Evolutionary conservation across 2,888 invertebrate species (phyloP).

Genomic region (Achlya flavicornis): DNA sequence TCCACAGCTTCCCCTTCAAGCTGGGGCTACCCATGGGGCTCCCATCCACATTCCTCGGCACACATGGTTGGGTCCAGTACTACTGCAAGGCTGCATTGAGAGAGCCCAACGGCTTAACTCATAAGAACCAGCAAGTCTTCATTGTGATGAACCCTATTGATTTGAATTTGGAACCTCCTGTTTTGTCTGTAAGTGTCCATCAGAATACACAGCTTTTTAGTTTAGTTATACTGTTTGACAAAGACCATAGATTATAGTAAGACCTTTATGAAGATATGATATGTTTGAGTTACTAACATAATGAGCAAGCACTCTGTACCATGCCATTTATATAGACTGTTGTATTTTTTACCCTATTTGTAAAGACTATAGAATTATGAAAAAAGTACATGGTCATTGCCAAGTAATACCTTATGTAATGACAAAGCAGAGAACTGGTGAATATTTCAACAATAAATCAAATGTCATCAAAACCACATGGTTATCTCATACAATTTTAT

Average conservation of each 20-base stretch:
- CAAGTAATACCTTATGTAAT: not conserved
- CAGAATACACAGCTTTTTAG: not conserved
- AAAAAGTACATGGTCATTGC: too few relatives aligned
- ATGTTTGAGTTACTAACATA: too few relatives aligned
- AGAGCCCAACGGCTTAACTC: constrained; percentile 94
- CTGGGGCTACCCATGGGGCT: constrained; percentile 94
- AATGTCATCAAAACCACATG: not conserved
- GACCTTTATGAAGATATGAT: too few relatives aligned
- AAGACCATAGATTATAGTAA: too few relatives aligned
- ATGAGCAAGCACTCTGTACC: too few relatives aligned
- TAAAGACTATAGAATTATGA: too few relatives aligned
- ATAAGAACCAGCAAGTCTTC: constrained; percentile 98
- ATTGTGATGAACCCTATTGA: constrained; percentile 98
- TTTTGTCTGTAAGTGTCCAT: constrained; percentile 90
- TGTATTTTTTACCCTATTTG: too few relatives aligned
- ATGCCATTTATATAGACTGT: too few relatives aligned
- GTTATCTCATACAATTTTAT: not conserved
- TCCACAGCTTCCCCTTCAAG: constrained; percentile 97
- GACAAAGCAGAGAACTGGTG: not conserved
- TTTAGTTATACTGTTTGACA: too few relatives aligned
- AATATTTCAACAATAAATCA: not conserved
- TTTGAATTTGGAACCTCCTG: constrained; percentile 94
- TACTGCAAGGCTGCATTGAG: constrained; percentile 95
- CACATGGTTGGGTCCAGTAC: constrained; percentile 98
- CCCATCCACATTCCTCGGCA: constrained; percentile 96